Evolutionary conservation across 2,888 invertebrate genomes (phyloP), one percentile per base, ranked within the genome.

Genomic region (Hypomecis atomaria): DNA sequence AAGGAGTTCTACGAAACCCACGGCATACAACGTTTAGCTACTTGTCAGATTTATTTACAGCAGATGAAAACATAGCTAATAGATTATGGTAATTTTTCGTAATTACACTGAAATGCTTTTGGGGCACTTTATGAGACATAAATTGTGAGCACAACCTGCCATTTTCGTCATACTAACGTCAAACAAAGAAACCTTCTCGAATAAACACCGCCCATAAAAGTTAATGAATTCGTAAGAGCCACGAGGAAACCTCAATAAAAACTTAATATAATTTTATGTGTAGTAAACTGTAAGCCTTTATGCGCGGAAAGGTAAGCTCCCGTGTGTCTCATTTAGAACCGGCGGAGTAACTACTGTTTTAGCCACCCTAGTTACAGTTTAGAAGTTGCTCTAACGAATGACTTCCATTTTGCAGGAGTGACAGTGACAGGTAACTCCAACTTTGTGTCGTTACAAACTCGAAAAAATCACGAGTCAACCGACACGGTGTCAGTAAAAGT

Each of bases 351-450:
- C 86, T 84, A 81, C 79, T 76, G 75, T 80, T 81, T 76, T 81
- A 83, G 81, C 84, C 83, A 78, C 78, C 82, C 77, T 78, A 84
- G 85, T 85, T 86, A 86, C 23, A 23, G 87, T 87, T 85, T 81
- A 80, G 75, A 79, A 84, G 79, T 86, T 81, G 78, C 83, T 84
- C 82, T 87, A 87, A 87, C 81, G 84, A 87, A 88, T 85, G 82
- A 86, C 85, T 83, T 81, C 82, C 81, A 84, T 86, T 87, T 82
- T 74, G 78, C 69, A 73, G 70, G 73, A 82, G 83, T 85, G 86
- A 87, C 87, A 86, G 84, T 86, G 86, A 87, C 87, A 86, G 84
- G 80, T 81, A 82, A 79, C 78, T 77, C 75, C 72, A 84, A 84
- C 76, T 81, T 77, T 74, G 72, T 75, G 76, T 83, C 82, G 84